phyloP scores from a whole-genome alignment of 2,888 invertebrate genomes.

The Drosophila prolongata region DNA sequence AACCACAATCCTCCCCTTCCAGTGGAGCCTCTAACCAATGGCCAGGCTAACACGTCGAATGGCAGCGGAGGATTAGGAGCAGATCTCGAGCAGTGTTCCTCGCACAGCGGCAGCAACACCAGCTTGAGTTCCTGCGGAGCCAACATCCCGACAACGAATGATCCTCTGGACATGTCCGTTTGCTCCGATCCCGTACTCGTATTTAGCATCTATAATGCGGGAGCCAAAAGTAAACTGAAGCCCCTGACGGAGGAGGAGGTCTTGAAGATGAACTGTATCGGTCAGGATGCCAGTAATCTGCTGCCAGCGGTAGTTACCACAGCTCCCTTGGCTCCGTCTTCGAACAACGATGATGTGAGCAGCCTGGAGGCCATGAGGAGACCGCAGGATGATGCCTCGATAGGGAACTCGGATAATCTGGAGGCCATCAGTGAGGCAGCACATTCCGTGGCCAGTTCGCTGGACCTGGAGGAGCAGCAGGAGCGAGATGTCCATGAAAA shows the following conservation, averaged over 20 bases:
- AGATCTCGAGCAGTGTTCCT: constrained; percentile 64
- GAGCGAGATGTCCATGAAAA: constrained; percentile 86
- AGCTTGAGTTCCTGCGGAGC: constrained; percentile 63
- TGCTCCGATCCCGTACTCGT: constrained; percentile 87
- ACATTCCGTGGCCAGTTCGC: constrained; percentile 93
- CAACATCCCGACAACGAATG: constrained; percentile 42
- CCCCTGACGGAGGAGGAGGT: constrained; percentile 89
- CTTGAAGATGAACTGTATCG: constrained; percentile 84
- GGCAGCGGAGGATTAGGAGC: constrained; percentile 20
- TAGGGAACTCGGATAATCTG: constrained; percentile 96
- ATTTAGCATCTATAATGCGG: constrained; percentile 87
- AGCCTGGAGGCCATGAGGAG: constrained; percentile 81
- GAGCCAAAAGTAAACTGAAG: constrained; percentile 88
- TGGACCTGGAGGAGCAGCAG: constrained; percentile 92
- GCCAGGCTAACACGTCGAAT: constrained; percentile 25
- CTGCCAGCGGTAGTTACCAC: constrained; percentile 44
- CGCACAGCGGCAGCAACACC: constrained; percentile 71
- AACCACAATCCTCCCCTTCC: constrained; percentile 1
- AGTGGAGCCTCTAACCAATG: not conserved
- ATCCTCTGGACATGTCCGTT: constrained; percentile 11
- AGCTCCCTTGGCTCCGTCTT: constrained; percentile 49
- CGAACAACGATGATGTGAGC: constrained; percentile 74
- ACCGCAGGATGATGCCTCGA: constrained; percentile 94
- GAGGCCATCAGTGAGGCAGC: constrained; percentile 98
- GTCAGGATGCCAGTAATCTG: constrained; percentile 75